phyloP scores from a whole-genome alignment of 2,113 vertebrate genomes.

The Uria aalge region DNA sequence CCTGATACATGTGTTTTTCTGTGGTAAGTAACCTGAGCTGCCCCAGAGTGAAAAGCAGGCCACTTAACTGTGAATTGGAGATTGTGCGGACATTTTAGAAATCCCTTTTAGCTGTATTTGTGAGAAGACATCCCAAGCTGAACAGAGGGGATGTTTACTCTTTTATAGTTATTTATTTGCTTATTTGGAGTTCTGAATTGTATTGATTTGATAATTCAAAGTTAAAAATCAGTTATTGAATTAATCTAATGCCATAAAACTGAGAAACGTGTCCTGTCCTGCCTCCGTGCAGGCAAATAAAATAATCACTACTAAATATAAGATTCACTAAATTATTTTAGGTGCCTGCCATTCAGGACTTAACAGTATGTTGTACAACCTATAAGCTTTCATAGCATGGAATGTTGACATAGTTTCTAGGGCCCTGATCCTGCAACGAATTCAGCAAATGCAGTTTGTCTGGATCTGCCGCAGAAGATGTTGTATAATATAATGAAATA shows the following conservation, averaged over 20 bases:
- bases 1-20: background rate
- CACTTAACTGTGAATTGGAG: background rate
- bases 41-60: background rate
- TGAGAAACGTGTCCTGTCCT: background rate
- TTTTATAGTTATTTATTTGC: background rate
- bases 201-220: background rate
- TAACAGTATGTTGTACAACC: background rate
- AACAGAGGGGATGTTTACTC: background rate
- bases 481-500: constrained; percentile 3
- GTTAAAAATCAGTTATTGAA: background rate
- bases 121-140: background rate
- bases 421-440: background rate
- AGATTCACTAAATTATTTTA: background rate
- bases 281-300: background rate
- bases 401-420: background rate
- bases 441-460: background rate
- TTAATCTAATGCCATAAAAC: background rate
- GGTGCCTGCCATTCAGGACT: background rate
- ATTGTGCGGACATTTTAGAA: background rate
- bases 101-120: background rate
- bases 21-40: background rate
- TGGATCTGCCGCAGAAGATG: background rate
- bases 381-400: background rate
- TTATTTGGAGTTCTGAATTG: background rate
- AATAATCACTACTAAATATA: background rate